Conservation (phyloP, 2,797 vertebrate species). For the Trichosurus vulpecula region DNA sequence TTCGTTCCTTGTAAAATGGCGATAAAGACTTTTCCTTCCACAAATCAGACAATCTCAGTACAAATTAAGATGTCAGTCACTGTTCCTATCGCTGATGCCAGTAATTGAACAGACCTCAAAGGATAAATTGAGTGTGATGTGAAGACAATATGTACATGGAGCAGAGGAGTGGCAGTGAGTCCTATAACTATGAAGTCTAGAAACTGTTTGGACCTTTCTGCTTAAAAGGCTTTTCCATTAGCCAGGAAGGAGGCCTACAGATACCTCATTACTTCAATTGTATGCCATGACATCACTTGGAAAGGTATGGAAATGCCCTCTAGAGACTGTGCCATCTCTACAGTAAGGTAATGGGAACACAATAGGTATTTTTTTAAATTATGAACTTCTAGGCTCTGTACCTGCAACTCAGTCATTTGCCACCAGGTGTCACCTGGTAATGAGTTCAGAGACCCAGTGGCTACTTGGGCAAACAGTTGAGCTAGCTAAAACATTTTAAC, state of each 20-base stretch:
- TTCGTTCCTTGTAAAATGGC: neutral
- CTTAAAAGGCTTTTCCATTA: neutral
- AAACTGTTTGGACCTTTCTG: neutral
- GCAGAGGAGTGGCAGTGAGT: neutral
- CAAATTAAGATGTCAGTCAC: neutral
- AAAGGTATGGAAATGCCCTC: neutral
- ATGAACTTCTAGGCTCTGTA: neutral
- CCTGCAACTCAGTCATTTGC: neutral
- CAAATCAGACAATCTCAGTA: neutral
- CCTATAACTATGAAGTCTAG: neutral
- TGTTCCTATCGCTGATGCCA: neutral
- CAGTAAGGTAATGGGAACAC: neutral
- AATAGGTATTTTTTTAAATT: neutral
- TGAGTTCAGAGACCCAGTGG: neutral
- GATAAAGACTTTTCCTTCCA: neutral
- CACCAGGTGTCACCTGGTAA: neutral
- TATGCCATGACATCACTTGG: neutral
- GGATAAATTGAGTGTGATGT: neutral
- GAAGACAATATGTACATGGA: neutral
- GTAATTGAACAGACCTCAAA: neutral
- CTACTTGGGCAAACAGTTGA: neutral
- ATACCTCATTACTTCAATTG: neutral
- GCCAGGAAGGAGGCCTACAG: neutral
- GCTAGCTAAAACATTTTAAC: neutral
- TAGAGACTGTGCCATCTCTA: neutral